Evolutionary conservation across 2,888 invertebrate genomes (phyloP), one percentile per base, ranked within the genome.

Genomic region (Corbicula japonica): DNA sequence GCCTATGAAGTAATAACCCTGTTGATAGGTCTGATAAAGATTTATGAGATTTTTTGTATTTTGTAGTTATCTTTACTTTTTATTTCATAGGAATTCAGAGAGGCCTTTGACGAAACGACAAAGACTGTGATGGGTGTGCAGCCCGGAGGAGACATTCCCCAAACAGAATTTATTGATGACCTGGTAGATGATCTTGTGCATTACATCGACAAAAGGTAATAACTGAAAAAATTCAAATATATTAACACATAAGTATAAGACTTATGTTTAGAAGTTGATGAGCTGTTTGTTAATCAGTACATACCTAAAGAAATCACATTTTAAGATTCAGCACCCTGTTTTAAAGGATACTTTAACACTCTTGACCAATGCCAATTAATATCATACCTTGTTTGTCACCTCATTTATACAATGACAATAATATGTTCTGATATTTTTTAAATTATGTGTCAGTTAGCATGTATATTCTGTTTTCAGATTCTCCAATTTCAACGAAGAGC

Each of bases 401-500:
- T n/a, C n/a, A n/a, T 48, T n/a, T 15, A 6, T n/a, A n/a, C 21
- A 6, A n/a, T 48, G 6, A 48, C 5, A 48, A 48, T n/a, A 6
- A n/a, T 6, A 15, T 8, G 48, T n/a, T 48, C 21, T 48, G 6
- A n/a, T n/a, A 8, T 48, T 18, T 5, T 48, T 15, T 12, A 23
- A 8, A 60, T 21, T 21, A 41, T 12, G 10, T 41, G 41, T 26
- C 28, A 52, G n/a, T n/a, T n/a, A 41, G 10, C 15, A n/a, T n/a
- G n/a, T n/a, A 5, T 58, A 4, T 58, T 35, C 21, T 18, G 30
- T 12, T 61, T 61, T 21, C 44, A 61, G 61, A 15, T 61, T 61
- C 21, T 41, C 44, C 23, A 61, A 61, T 26, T 61, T 61, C 61
- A 61, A 61, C 28, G 41, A 61, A 26, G 61, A 38, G 2, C 44